Evolutionary conservation across 1,140 invertebrate genomes (phyloP), one percentile per base, ranked within the genome.

Genomic region (Philotrypesis tridentata): DNA sequence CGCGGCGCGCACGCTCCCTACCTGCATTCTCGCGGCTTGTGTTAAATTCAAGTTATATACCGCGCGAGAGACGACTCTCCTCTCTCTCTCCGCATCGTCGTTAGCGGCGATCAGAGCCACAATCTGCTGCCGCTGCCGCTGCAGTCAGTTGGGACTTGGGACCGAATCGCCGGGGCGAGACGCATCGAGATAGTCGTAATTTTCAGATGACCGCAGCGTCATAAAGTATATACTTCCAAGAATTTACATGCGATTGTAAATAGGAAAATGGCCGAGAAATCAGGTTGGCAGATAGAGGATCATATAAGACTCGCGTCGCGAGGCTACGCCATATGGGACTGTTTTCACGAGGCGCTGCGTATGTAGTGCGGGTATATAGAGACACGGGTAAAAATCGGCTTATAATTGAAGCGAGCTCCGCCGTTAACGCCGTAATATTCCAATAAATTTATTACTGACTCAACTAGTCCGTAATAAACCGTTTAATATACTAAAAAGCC

Each of bases 181-280:
- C 65, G 9, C 33, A 29, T 33, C 29, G 27, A 17, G n/a, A n/a
- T 37, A n/a, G 72, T 33, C 72, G 72, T 75, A 61, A 61, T 29
- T 29, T 67, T 67, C 25, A 77, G 25, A 77, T 17, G 74, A 67
- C 60, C 37, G 37, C 33, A 67, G 37, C n/a, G 61, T 37, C 60
- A 43, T 43, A 77, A 77, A 25, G 43, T 33, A 40, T 67, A 31
- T 61, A 2, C 37, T 40, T 33, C 0, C 31, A 60, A 77, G 63
- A 77, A 63, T 75, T 61, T 75, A 37, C 48, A 63, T 37, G 74
- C 60, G 74, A 40, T 80, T 80, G 55, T 80, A 80, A 79, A 79
- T 33, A 29, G 71, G 21, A 29, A 6, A 25, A 55, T 48, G 3
- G 29, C 11, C 29, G 60, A 29, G 48, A 14, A 79, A 79, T 79